phyloP scores from a whole-genome alignment of 2,113 vertebrate species.

The Rallus limicola region DNA sequence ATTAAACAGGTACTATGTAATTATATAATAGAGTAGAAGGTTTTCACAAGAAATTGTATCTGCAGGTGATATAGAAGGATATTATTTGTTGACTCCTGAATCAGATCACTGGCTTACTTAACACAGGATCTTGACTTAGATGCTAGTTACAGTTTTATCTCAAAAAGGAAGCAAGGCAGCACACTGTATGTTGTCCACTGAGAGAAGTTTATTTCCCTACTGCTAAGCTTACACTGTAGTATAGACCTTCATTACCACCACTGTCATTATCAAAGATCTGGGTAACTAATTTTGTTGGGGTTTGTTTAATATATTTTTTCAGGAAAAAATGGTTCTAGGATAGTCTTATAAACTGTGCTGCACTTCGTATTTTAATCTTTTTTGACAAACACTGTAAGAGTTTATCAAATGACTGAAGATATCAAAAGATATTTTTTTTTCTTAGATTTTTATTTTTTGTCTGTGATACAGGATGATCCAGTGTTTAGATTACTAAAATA shows the following conservation, averaged over 20 bases:
- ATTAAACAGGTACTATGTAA: background rate
- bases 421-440: background rate
- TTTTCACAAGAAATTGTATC: background rate
- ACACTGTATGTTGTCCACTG: background rate
- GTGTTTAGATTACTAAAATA: background rate
- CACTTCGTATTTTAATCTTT: background rate
- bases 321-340: background rate
- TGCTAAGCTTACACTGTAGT: background rate
- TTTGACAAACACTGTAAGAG: accelerated
- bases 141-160: background rate
- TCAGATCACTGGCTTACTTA: background rate
- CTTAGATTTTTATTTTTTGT: background rate
- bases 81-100: background rate
- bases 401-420: background rate
- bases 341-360: background rate
- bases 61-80: background rate
- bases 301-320: background rate
- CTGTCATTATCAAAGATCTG: background rate
- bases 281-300: background rate
- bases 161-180: background rate
- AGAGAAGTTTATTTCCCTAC: background rate
- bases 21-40: background rate
- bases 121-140: background rate
- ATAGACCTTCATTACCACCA: background rate
- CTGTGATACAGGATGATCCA: background rate